phyloP scores from a whole-genome alignment of 2,888 invertebrate genomes.

The Sinohyriopsis cumingii region DNA sequence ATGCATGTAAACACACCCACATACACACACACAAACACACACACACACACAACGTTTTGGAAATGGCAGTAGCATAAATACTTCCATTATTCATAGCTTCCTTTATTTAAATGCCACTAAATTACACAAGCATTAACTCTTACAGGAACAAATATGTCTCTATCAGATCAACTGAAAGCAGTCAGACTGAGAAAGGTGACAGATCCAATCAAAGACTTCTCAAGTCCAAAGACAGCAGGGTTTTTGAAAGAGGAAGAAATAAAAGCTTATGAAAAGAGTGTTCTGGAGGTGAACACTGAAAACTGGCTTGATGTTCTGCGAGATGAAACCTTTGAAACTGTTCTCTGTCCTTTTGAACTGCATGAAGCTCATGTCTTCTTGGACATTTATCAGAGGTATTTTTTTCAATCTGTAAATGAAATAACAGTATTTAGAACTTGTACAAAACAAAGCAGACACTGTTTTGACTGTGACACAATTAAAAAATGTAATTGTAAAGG shows the following conservation, averaged over 20 bases:
- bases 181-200: slow-evolving; percentile 45
- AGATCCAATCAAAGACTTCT: slow-evolving; percentile 54
- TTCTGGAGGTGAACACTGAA: slow-evolving; percentile 59
- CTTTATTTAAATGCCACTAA: too few relatives aligned
- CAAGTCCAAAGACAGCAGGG: slow-evolving; percentile 54
- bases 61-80: not conserved
- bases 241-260: slow-evolving; percentile 49
- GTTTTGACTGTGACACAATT: too few relatives aligned
- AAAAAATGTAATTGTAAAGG: too few relatives aligned
- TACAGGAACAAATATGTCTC: slow-evolving; percentile 5
- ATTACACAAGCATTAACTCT: not conserved
- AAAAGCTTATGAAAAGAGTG: slow-evolving; percentile 49
- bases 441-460: too few relatives aligned
- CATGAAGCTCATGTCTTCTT: slow-evolving; percentile 52
- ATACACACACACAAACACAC: too few relatives aligned
- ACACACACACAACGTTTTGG: too few relatives aligned
- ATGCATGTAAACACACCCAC: too few relatives aligned
- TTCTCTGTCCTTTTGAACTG: slow-evolving; percentile 42
- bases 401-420: too few relatives aligned
- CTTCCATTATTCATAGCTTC: not conserved
- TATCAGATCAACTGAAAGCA: slow-evolving; percentile 46
- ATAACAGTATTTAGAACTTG: too few relatives aligned
- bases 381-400: slow-evolving; percentile 45
- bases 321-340: slow-evolving; percentile 54
- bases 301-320: slow-evolving; percentile 49